These are phyloP conservation scores for Sibirionetta formosa DNA, from an alignment of 2,797 vertebrate species.

Conservation along the genomic window DNA sequence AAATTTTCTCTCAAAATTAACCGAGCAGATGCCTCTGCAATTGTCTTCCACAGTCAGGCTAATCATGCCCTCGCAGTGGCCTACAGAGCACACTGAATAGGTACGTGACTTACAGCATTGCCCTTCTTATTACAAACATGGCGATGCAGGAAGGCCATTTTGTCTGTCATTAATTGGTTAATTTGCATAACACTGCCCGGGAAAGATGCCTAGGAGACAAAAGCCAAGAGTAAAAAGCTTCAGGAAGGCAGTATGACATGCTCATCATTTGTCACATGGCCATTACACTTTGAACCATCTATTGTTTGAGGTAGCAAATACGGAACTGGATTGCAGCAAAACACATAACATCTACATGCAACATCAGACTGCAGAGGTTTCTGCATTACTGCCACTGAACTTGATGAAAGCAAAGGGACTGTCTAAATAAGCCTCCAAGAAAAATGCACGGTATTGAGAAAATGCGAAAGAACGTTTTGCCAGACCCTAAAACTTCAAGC, in stretches of 20 bases:
- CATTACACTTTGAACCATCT: slow-evolving; percentile 61
- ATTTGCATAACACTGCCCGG: slow-evolving; percentile 82
- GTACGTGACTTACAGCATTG: slow-evolving; percentile 83
- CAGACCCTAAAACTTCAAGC: background rate
- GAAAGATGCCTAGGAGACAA: slow-evolving; percentile 70
- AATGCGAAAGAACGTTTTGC: background rate
- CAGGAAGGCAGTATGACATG: slow-evolving; percentile 50
- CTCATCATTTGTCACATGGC: slow-evolving; percentile 72
- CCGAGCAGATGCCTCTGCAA: slow-evolving; percentile 93
- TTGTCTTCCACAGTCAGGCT: slow-evolving; percentile 91
- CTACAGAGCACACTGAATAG: slow-evolving; percentile 81
- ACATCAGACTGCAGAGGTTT: background rate
- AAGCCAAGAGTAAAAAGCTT: slow-evolving; percentile 67
- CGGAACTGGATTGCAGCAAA: slow-evolving; percentile 47
- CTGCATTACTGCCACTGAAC: background rate
- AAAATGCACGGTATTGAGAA: background rate
- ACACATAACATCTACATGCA: background rate
- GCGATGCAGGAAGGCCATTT: slow-evolving; percentile 80
- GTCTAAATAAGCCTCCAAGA: background rate
- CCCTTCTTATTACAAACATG: slow-evolving; percentile 82
- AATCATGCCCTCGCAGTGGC: slow-evolving; percentile 85
- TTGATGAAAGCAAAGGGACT: background rate
- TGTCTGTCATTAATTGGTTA: slow-evolving; percentile 83
- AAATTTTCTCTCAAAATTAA: slow-evolving; percentile 90
- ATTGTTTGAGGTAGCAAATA: slow-evolving; percentile 51